Conservation (phyloP, 1,140 invertebrate species). For the Zaprionus ornatus region DNA sequence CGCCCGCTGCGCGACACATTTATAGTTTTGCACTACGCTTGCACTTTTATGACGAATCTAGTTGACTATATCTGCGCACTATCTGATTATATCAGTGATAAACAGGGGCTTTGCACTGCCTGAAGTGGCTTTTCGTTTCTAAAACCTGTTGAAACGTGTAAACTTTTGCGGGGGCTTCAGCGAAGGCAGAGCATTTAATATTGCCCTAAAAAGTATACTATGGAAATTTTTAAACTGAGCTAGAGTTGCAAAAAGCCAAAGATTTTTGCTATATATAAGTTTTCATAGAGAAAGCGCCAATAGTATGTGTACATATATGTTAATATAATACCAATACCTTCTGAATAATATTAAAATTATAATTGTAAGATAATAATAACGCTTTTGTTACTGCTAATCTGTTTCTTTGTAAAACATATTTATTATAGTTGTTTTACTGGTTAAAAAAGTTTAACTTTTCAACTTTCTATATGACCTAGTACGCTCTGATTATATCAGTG, state of each 20-base stretch:
- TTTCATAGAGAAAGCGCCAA: no score
- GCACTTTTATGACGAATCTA: constrained; percentile 24
- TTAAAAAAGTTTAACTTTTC: no score
- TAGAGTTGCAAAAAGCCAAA: background rate
- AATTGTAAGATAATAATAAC: no score
- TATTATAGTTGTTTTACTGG: no score
- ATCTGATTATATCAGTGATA: constrained; percentile 3
- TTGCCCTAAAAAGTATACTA: background rate
- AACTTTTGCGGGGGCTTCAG: background rate
- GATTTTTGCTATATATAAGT: no score
- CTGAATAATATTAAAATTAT: no score
- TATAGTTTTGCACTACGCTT: background rate
- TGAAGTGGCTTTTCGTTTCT: background rate
- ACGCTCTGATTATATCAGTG: background rate
- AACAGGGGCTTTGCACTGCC: background rate
- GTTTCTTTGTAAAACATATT: no score
- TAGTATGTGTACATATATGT: no score
- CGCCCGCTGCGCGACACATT: background rate
- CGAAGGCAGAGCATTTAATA: background rate
- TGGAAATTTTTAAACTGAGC: background rate
- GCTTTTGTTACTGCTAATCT: no score
- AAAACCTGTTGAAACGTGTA: background rate
- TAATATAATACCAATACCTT: no score
- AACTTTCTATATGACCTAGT: no score
- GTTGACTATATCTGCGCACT: constrained; percentile 5